phyloP scores from a whole-genome alignment of 2,797 vertebrate species.

The Adelosebastes latens region DNA sequence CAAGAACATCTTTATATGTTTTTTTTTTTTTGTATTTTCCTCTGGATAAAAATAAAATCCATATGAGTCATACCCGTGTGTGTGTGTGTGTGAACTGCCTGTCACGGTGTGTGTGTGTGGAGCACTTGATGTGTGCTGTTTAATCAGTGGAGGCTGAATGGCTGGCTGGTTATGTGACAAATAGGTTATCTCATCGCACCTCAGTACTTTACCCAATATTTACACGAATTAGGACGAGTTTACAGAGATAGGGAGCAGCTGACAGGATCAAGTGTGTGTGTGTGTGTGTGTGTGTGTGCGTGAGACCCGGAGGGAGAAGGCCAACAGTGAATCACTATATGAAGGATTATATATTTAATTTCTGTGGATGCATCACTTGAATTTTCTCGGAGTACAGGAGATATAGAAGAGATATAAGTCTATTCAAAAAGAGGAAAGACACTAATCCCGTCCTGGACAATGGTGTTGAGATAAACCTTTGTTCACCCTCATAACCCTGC shows the following conservation, averaged over 20 bases:
- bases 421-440: not conserved
- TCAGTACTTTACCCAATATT: slow-evolving; percentile 91
- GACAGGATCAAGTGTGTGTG: slow-evolving; percentile 39
- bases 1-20: not conserved
- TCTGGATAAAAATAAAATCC: not conserved
- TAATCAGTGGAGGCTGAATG: slow-evolving; percentile 79
- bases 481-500: slow-evolving; percentile 21
- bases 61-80: not conserved
- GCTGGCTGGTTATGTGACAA: slow-evolving; percentile 85
- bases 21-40: not conserved
- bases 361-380: not conserved
- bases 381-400: not conserved
- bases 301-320: not conserved
- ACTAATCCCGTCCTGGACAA: not conserved
- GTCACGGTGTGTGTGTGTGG: not conserved
- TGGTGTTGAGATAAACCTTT: slow-evolving; percentile 8
- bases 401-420: not conserved
- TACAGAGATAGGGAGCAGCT: slow-evolving; percentile 83
- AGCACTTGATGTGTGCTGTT: slow-evolving; percentile 73
- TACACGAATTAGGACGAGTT: slow-evolving; percentile 92
- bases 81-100: not conserved
- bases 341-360: not conserved
- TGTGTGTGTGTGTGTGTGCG: not conserved
- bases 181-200: slow-evolving; percentile 85
- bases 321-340: not conserved